phyloP scores from a whole-genome alignment of 1,140 invertebrate genomes.

The Drosophila cardini region DNA sequence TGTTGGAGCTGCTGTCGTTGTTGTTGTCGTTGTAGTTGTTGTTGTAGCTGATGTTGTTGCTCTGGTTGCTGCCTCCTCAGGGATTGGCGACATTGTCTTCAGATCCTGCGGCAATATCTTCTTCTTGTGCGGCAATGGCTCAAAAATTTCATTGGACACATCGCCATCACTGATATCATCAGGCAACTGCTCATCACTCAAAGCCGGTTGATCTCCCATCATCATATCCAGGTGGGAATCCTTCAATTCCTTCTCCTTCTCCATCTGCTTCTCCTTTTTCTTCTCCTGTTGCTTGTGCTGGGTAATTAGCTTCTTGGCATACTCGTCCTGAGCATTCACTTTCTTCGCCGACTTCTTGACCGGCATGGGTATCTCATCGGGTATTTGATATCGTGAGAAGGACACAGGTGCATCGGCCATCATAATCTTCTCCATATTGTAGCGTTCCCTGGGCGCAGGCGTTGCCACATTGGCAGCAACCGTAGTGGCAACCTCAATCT shows the following conservation, averaged over 20 bases:
- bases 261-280: slow-evolving; percentile 17
- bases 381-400: slow-evolving; percentile 49
- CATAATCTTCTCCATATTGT: slow-evolving; percentile 71
- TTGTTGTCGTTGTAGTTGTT: slow-evolving; percentile 14
- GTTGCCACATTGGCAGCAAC: too few relatives aligned
- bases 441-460: slow-evolving; percentile 48
- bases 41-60: slow-evolving; percentile 23
- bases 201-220: slow-evolving; percentile 80
- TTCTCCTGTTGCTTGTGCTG: slow-evolving; percentile 45
- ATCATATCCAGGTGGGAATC: slow-evolving; percentile 66
- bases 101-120: slow-evolving; percentile 74
- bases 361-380: slow-evolving; percentile 73
- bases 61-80: slow-evolving; percentile 33
- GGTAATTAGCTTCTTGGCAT: slow-evolving; percentile 48
- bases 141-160: slow-evolving; percentile 75
- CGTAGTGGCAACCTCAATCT: slow-evolving; percentile 45
- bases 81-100: slow-evolving; percentile 63
- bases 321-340: slow-evolving; percentile 51
- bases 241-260: slow-evolving; percentile 18
- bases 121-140: slow-evolving; percentile 77
- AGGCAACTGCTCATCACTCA: slow-evolving; percentile 60
- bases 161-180: slow-evolving; percentile 62
- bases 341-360: slow-evolving; percentile 80
- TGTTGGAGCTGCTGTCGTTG: slow-evolving; percentile 13
- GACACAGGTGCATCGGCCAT: slow-evolving; percentile 62